phyloP scores from a whole-genome alignment of 1,140 invertebrate genomes.

The Aphaenogaster ashmeadi region DNA sequence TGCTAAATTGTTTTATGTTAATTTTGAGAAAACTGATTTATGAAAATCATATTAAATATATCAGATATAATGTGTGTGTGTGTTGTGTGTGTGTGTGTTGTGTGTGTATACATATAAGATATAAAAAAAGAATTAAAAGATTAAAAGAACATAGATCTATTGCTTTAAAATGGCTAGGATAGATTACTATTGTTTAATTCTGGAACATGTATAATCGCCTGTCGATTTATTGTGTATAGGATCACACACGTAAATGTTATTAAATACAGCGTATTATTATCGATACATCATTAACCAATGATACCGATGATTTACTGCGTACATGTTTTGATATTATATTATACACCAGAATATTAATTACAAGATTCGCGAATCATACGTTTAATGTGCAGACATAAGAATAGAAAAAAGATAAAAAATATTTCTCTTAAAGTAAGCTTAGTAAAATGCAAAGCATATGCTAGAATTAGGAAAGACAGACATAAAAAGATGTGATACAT shows the following conservation, averaged over 20 bases:
- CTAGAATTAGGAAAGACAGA: too few species aligned
- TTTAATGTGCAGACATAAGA: not conserved
- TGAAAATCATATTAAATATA: constrained; percentile 3
- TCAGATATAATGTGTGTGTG: not conserved
- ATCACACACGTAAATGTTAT: not conserved
- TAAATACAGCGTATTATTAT: constrained; percentile 1
- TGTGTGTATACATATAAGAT: not conserved
- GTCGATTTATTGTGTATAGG: not conserved
- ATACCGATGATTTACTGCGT: not conserved
- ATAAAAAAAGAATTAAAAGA: not conserved
- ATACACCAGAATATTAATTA: not conserved
- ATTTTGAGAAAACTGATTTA: not conserved
- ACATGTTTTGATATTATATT: not conserved
- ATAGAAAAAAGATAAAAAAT: not conserved
- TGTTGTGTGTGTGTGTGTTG: not conserved
- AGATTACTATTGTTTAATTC: not conserved
- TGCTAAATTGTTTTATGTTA: not conserved
- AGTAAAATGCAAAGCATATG: not conserved
- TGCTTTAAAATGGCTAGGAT: not conserved
- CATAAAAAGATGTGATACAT: too few species aligned
- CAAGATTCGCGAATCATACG: not conserved
- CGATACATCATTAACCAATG: not conserved
- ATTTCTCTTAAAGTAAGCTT: not conserved
- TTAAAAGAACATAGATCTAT: not conserved
- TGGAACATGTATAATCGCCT: not conserved